Conservation (phyloP, 2,888 invertebrate genomes). For the Parasteatoda lunata region DNA sequence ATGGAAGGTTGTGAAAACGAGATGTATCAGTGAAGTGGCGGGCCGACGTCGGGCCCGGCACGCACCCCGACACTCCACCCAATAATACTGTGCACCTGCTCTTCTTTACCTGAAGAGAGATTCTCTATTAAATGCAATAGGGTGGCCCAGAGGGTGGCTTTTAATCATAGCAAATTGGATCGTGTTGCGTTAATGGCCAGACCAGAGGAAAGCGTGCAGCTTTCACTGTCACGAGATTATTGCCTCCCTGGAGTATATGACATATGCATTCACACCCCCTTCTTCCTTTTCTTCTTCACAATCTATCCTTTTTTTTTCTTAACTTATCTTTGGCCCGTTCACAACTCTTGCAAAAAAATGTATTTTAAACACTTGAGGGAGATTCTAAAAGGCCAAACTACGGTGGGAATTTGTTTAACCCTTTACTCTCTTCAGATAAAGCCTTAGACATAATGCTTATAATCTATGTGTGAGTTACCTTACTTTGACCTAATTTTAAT, state of each 20-base stretch:
- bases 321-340: not conserved
- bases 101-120: conserved; percentile 45
- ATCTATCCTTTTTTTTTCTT: not conserved
- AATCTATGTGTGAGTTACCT: no score
- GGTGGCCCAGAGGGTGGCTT: conserved; percentile 66
- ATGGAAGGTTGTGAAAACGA: conserved; percentile 57
- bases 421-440: no score
- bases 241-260: conserved; percentile 57
- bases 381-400: no score
- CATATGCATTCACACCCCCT: conserved; percentile 62
- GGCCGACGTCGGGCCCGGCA: conserved; percentile 28
- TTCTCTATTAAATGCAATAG: conserved; percentile 66
- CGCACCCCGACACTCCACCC: conserved; percentile 40
- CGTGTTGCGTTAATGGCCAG: conserved; percentile 67
- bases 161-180: conserved; percentile 68
- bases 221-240: conserved; percentile 57
- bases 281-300: conserved; percentile 20
- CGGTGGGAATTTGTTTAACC: no score
- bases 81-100: conserved; percentile 59
- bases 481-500: no score
- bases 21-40: conserved; percentile 61
- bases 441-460: no score
- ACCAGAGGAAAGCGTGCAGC: conserved; percentile 47
- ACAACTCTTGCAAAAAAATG: no score
- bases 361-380: no score